Conservation (phyloP, 2,113 vertebrate species). For the Mastomys coucha region DNA sequence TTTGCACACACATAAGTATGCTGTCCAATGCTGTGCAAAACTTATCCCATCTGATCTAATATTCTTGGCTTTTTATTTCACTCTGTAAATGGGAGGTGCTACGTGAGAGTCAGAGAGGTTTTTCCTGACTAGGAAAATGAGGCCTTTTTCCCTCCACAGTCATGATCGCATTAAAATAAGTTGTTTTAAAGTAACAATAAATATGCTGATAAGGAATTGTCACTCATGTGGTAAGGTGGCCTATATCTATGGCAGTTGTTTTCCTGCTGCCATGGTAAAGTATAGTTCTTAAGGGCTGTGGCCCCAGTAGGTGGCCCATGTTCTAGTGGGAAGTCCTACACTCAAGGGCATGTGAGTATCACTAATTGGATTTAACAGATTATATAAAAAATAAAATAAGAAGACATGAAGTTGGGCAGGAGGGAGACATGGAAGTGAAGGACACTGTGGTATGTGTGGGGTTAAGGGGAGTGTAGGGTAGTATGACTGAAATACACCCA, state of each 20-base stretch:
- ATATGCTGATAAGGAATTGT: background rate
- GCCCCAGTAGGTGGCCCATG: background rate
- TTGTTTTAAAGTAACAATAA: rapidly evolving
- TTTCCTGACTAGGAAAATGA: background rate
- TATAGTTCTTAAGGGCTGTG: background rate
- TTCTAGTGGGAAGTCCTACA: background rate
- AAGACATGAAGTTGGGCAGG: background rate
- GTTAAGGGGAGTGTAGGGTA: too few relatives aligned
- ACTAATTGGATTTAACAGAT: background rate
- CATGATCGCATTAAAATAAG: background rate
- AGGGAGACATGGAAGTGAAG: background rate
- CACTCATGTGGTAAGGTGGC: background rate
- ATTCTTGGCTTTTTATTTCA: background rate
- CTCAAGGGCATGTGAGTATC: background rate
- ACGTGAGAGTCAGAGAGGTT: background rate
- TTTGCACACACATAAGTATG: background rate
- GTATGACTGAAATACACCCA: background rate
- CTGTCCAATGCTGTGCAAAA: background rate
- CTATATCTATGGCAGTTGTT: background rate
- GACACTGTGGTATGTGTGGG: background rate
- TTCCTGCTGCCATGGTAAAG: background rate
- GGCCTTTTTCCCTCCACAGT: background rate
- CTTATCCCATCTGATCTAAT: background rate
- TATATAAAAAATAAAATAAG: background rate
- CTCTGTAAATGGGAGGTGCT: rapidly evolving